Evolutionary conservation across 2,888 invertebrate genomes (phyloP), one percentile per base, ranked within the genome.

Genomic region (Lacanobia wlatinum): DNA sequence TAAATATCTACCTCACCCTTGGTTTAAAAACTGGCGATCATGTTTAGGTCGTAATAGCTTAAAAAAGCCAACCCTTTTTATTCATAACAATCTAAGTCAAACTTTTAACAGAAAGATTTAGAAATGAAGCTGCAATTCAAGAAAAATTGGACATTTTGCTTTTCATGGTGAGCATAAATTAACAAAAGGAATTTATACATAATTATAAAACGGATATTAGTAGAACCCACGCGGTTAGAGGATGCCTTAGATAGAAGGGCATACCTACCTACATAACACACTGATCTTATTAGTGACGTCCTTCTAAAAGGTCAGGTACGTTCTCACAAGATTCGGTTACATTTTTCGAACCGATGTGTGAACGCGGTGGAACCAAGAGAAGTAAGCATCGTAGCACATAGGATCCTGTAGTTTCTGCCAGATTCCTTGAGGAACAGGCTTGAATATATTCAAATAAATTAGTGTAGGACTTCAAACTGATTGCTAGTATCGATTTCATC

Each of bases 291-390:
- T 59, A 70, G 58, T 46, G 46, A 7, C 18, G 46, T 52, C 52
- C 46, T 28, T 73, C 28, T 46, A 46, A 38, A 73, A 69, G 34
- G 52, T 77, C 70, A 52, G 58, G 34, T 76, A 65, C 21, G 23
- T 58, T 77, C 10, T 28, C n/a, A 12, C 38, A 46, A 59, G 23
- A 38, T 48, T 48, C 18, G 18, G 18, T 18, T 9, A 12, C 7
- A 8, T 23, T 34, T 38, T 18, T 7, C 28, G n/a, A 9, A 23
- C 23, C 12, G 6, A 21, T 34, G 21, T 65, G 12, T n/a, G 52
- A 43, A 28, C 50, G 28, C 28, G 12, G n/a, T 48, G 14, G 38
- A 50, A 62, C 4, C 48, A 16, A 40, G 23, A 16, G 5, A 23
- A 43, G 38, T 21, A 21, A 40, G 12, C 8, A 59, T 21, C 7